phyloP scores from a whole-genome alignment of 1,140 invertebrate species.

The Pseudobourletiella spinata region DNA sequence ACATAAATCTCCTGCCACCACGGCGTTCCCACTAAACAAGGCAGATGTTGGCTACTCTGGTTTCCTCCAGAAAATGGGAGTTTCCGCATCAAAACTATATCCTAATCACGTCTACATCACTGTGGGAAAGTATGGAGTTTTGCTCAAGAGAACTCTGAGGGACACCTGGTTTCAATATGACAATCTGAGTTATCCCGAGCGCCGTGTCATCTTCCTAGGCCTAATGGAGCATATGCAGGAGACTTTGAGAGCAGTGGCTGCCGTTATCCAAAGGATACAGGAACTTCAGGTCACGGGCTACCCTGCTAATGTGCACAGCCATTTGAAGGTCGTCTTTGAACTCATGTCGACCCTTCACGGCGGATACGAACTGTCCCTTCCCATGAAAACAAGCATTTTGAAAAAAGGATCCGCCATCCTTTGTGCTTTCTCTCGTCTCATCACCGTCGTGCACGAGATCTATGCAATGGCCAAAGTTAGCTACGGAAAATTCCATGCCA shows the following conservation, averaged over 20 bases:
- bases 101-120: conserved; percentile 2
- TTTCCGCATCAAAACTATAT: neutral
- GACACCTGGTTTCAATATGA: conserved; percentile 1
- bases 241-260: neutral
- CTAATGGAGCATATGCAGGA: conserved; percentile 9
- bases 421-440: neutral
- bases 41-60: neutral
- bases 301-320: neutral
- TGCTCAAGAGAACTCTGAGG: neutral
- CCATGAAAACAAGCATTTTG: neutral
- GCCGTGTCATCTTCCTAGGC: neutral
- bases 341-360: neutral
- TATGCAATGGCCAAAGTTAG: neutral
- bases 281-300: neutral
- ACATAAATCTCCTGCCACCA: neutral
- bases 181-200: neutral
- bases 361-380: neutral
- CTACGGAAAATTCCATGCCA: neutral
- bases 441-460: neutral
- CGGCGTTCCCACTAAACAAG: neutral
- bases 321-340: neutral
- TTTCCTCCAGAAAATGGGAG: neutral
- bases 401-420: neutral
- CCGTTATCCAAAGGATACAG: neutral
- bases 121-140: conserved; percentile 3